Conservation (phyloP, 2,888 invertebrate genomes). For the Eurytoma californica region DNA sequence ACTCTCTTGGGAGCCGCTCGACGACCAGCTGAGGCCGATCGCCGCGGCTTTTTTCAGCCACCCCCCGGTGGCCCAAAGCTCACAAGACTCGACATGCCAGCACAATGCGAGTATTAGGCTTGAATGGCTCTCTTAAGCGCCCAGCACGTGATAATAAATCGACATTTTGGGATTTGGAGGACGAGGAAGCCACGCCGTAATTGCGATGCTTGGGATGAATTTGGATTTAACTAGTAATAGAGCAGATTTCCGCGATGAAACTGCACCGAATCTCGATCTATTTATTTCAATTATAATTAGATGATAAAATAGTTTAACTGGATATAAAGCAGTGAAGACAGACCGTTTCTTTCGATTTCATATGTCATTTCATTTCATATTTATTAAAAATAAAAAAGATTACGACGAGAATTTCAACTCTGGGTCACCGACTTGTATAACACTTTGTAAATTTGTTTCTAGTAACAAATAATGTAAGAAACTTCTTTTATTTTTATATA, state of each 20-base stretch:
- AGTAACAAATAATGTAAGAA: too few species aligned
- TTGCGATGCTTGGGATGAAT: neutral
- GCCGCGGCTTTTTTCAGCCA: slow-evolving; percentile 52
- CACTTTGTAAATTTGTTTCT: too few species aligned
- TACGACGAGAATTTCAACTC: too few species aligned
- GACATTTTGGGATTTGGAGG: slow-evolving; percentile 15
- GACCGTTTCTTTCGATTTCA: too few species aligned
- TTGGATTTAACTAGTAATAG: slow-evolving; percentile 1
- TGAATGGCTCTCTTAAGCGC: slow-evolving; percentile 9
- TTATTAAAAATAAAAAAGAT: too few species aligned
- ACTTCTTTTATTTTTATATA: too few species aligned
- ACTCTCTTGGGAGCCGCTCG: slow-evolving; percentile 66
- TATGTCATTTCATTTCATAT: too few species aligned
- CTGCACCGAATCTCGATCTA: too few species aligned
- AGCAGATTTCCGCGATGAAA: neutral
- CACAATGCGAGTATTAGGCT: neutral
- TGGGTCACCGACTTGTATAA: too few species aligned
- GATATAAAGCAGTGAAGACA: too few species aligned
- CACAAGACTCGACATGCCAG: too few species aligned
- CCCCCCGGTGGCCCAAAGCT: neutral
- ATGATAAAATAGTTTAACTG: too few species aligned
- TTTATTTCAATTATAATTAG: neutral
- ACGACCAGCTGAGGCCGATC: slow-evolving; percentile 68
- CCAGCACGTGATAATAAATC: slow-evolving; percentile 5
- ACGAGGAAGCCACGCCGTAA: neutral